Conservation (phyloP, 2,113 vertebrate species). For the Coptodon bakossiorum region DNA sequence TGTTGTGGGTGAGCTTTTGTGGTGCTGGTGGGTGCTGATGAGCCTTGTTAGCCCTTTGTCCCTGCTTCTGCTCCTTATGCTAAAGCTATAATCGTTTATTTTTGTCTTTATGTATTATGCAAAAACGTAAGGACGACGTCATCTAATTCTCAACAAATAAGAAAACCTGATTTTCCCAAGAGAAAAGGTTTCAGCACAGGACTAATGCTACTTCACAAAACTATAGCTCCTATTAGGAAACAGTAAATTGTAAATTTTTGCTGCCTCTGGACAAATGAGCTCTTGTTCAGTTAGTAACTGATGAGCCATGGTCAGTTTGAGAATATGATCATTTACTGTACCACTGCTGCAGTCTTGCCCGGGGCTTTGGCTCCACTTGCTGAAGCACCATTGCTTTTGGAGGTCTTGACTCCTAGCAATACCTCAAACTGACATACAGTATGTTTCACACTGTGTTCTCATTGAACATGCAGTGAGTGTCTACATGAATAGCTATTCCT, state of each 20-base stretch:
- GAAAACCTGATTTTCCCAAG: background rate
- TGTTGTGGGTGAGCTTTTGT: background rate
- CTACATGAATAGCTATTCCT: background rate
- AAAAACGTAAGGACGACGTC: background rate
- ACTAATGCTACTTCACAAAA: background rate
- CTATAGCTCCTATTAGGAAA: background rate
- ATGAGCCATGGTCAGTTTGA: conserved; percentile 29
- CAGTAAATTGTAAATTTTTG: background rate
- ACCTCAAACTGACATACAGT: conserved; percentile 58
- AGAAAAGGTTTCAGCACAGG: background rate
- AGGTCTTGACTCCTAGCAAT: conserved; percentile 12
- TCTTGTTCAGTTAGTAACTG: conserved; percentile 4
- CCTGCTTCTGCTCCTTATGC: background rate
- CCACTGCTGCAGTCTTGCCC: conserved; percentile 19
- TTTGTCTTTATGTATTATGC: background rate
- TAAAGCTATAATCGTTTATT: background rate
- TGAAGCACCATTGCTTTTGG: conserved; percentile 21
- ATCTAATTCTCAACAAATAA: background rate
- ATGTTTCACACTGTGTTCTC: conserved; percentile 5
- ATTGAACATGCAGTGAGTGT: background rate
- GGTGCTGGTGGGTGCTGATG: background rate
- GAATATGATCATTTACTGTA: conserved; percentile 33
- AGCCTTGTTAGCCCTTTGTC: background rate
- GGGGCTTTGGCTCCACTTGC: conserved; percentile 24
- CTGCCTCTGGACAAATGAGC: conserved; percentile 4